These are phyloP conservation scores for Limnephilus rhombicus DNA, from an alignment of 2,888 invertebrate species.

Conservation along the genomic window DNA sequence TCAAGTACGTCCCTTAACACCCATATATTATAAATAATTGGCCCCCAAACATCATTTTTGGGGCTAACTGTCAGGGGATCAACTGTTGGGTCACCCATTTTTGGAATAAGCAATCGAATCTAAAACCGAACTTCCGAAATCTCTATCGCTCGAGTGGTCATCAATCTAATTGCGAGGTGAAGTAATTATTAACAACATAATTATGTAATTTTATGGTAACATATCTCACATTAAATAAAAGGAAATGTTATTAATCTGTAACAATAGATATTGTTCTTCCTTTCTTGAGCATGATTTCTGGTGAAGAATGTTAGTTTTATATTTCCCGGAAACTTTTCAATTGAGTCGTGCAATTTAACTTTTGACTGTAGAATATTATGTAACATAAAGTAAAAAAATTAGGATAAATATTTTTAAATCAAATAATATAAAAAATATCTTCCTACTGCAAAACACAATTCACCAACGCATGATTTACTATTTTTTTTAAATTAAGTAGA, in stretches of 20 bases:
- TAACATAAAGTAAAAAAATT: not conserved
- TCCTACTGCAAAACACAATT: too few relatives aligned
- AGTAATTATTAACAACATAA: too few relatives aligned
- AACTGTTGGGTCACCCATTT: too few relatives aligned
- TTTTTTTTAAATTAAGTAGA: too few relatives aligned
- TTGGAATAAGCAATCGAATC: too few relatives aligned
- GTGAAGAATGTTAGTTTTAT: conserved; percentile 4
- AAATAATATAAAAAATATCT: too few relatives aligned
- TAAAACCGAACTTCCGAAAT: too few relatives aligned
- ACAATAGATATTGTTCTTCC: conserved; percentile 4
- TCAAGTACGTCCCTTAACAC: too few relatives aligned
- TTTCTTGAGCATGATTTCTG: conserved; percentile 38
- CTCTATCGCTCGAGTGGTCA: not conserved
- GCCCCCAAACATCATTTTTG: too few relatives aligned
- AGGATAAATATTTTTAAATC: too few relatives aligned
- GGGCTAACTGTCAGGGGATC: too few relatives aligned
- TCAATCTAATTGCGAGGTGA: not conserved
- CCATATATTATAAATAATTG: too few relatives aligned
- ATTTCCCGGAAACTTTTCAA: not conserved
- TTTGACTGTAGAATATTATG: not conserved
- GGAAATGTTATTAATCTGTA: not conserved
- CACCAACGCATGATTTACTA: not conserved
- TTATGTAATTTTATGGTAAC: not conserved
- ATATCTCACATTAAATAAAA: not conserved
- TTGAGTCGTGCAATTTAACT: not conserved